Evolutionary conservation across 2,797 vertebrate genomes (phyloP), one percentile per base, ranked within the genome.

Genomic region (Catharus ustulatus): DNA sequence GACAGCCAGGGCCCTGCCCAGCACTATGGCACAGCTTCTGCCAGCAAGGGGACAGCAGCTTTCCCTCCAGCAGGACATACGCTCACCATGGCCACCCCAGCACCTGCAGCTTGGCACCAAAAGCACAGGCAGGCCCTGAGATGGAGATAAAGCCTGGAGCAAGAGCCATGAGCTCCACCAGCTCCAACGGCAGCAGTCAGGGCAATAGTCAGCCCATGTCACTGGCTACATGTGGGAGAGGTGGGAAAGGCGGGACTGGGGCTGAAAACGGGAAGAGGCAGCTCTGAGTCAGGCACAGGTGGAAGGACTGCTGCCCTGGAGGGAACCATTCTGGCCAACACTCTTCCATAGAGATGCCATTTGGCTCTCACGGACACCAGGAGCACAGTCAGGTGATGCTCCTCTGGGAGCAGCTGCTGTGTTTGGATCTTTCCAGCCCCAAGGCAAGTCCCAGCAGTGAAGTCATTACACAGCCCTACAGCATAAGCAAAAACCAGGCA

Each of bases 291-390:
- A 61, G 38, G 42, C 9, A 58, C 8, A 23, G 4, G 4, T 7
- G 10, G 30, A 63, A 80, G 11, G 42, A 49, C 21, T 29, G 34
- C 32, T 5, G 5, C 38, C 55, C 43, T 55, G n/a, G 55, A 58
- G 45, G 40, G 1, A 1, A 24, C 5, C 30, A 36, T 12, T 8
- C 43, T 0, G 0, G 27, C 13, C 17, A 51, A 58, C 7, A 4
- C 26, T n/a, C 27, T 15, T 32, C 2, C 32, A 12, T 14, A 45
- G 32, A 55, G 32, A 13, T 9, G 16, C 17, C 43, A 26, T 22
- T 62, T 79, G 61, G 48, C 55, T 73, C 43, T 49, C 16, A 54
- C 0, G 1, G n/a, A 48, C n/a, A 40, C 8, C 48, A n/a, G 17
- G 27, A 24, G 40, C 40, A 26, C 21, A 51, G 24, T 15, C 17